Evolutionary conservation across 2,797 vertebrate species (phyloP).

Genomic region (Urophycis tenuis): DNA sequence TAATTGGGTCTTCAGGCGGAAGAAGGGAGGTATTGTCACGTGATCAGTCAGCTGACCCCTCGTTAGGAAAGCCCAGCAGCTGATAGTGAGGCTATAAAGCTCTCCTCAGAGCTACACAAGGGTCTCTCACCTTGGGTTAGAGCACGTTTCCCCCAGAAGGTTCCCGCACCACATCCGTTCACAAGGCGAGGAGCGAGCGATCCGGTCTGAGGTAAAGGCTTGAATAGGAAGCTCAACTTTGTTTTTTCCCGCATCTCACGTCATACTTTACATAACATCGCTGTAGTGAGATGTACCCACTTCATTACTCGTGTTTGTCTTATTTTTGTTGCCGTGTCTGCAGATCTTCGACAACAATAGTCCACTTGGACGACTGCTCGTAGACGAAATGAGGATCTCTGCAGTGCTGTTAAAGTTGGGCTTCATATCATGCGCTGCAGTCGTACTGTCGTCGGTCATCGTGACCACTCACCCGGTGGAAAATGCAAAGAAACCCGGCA

Average conservation of each 20-base stretch:
- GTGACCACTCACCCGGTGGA: conserved; percentile 42
- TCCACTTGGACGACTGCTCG: background rate
- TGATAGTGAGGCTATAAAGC: background rate
- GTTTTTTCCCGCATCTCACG: too few species aligned
- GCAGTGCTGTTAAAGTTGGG: background rate
- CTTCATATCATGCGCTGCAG: conserved; percentile 16
- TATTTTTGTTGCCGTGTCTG: background rate
- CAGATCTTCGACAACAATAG: background rate
- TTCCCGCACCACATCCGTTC: background rate
- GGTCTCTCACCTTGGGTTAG: background rate
- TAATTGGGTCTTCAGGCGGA: too few species aligned
- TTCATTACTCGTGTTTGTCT: background rate
- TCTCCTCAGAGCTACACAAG: background rate
- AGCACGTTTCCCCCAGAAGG: background rate
- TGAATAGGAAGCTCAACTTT: background rate
- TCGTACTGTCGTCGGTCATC: conserved; percentile 23
- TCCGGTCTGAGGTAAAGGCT: background rate
- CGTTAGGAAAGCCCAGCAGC: background rate
- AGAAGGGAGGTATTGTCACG: conserved; percentile 31
- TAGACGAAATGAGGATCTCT: conserved; percentile 1
- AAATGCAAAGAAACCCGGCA: background rate
- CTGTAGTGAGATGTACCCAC: background rate
- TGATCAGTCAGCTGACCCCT: conserved; percentile 64
- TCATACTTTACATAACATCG: background rate
- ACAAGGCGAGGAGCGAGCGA: background rate